Evolutionary conservation across 2,888 invertebrate species (phyloP), one percentile per base, ranked within the genome.

Genomic region (Bellardia pandia): DNA sequence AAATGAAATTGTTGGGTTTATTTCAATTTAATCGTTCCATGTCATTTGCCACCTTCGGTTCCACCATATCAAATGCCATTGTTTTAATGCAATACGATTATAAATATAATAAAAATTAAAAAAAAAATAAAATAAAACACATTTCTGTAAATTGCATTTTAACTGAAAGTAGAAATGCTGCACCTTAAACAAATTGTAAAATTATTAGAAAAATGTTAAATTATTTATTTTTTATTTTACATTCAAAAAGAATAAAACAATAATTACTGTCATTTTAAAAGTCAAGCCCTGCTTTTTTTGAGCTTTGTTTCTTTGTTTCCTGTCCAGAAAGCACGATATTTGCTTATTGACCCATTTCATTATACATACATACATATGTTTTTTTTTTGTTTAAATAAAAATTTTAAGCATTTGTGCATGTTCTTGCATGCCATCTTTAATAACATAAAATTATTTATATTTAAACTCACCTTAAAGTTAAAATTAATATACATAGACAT

Each of bases 381-480:
- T 7, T 60, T 45, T 14, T 11, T 58, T 68, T 51, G 33, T n/a
- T 45, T 45, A 42, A 56, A 68, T 16, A 33, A 2, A 33, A 14
- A 58, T 16, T 37, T 45, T 74, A 11, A 58, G 23, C 66, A 74
- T 66, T 64, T 72, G 66, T 66, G 80, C 81, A 75, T 75, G 53
- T 40, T 64, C 48, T 80, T 62, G 79, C 85, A 71, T 85, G 85
- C 42, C 79, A 80, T 80, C 62, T 62, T 45, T 86, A 80, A 84
- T 86, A 77, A 86, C 80, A 86, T 77, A 48, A 77, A 72, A 81
- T 84, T 80, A 80, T 84, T 80, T 62, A 23, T 37, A 81, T 82
- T 37, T 72, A 42, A 72, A 66, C 71, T 82, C 72, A 74, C 74
- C 77, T 74, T 82, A 82, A 84, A 58, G 4, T 42, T 51, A 69